Evolutionary conservation across 2,113 vertebrate species (phyloP), one percentile per base, ranked within the genome.

Genomic region (Origma solitaria): DNA sequence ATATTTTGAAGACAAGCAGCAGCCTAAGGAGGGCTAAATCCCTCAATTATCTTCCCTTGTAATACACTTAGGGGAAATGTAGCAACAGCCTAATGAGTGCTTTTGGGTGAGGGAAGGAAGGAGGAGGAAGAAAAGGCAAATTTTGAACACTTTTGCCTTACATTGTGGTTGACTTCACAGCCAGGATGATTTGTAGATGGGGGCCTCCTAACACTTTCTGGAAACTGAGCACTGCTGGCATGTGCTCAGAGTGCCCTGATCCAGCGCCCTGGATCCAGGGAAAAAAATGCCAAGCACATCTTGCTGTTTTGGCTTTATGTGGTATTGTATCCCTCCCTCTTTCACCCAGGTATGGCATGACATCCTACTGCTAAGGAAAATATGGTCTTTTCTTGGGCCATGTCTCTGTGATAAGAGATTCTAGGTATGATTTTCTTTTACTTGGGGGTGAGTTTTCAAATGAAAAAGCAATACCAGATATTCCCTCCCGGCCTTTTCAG

Each of bases 311-410:
- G 23, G 9, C 57, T 82, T 62, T 30, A 27, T 28, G 15, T 35
- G 15, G 33, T 45, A 77, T 78, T 64, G 11, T 19, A 40, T 62
- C 33, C 54, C 16, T 12, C 9, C 18, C 45, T 86, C 40, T n/a
- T 8, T 37, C 42, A 76, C 5, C 5, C 1, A 9, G 13, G 15
- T 56, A 33, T 5, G 10, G 7, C 16, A 2, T 7, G 8, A 13
- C 31, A 40, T 4, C 19, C 28, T 75, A 10, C 20, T 44, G 21
- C 37, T 85, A 57, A 31, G 42, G 25, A 49, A n/a, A 65, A 58
- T 4, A 13, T 18, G 23, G 2, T 11, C 6, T 69, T 76, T 35
- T 13, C 40, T 49, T 82, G 33, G 25, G 12, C 22, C 17, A 1
- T 23, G 17, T 47, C 58, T 57, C 42, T 62, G 16, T 62, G 30